Base-by-base conservation (phyloP, 2,888 invertebrate species). In the Synanthedon vespiformis region DNA sequence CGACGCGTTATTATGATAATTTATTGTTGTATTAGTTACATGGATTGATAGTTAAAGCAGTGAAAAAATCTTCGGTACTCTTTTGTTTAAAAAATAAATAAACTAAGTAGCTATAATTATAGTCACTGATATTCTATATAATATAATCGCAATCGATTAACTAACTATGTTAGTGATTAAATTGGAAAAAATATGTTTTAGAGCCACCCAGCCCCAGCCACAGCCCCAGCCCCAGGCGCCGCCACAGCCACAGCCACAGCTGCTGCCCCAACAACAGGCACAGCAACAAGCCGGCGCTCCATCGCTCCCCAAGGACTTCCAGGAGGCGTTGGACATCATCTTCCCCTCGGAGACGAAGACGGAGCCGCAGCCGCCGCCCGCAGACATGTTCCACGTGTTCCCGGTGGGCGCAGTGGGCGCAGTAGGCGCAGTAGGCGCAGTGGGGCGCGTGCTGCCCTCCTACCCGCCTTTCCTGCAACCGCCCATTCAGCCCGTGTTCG, bases 311-410 rank as follows among this genome's bases (percentile, higher is more conserved):
- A 89, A 90, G 58, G 92, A 92, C 75, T 88, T 92, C 63, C 91
- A 91, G 57, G 91, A 91, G 53, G 91, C 92, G 0, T 77, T 92
- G 4, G 90, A 91, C 68, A 91, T 91, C 40, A 90, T 92, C 53
- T 92, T 91, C 73, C 91, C 92, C 0, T 67, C 79, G 0, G 79
- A 77, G 4, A 73, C 72, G 16, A 77, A 80, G 40, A 52, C 55
- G 53, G 64, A 59, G 22, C 64, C 67, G 12, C 52, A 62, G 52
- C 49, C 56, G 1, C 63, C 61, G 50, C 61, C 67, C 13, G n/a
- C 62, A 68, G 54, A 53, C 65, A 57, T 60, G 54, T 67, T 55
- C 65, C 60, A 57, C 4, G 58, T 56, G 12, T 53, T 60, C 34
- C 54, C 56, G 8, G 55, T 56, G 5, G 61, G 63, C 0, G 61